Evolutionary conservation across 2,113 vertebrate genomes (phyloP), one percentile per base, ranked within the genome.

Genomic region (Podilymbus podiceps): DNA sequence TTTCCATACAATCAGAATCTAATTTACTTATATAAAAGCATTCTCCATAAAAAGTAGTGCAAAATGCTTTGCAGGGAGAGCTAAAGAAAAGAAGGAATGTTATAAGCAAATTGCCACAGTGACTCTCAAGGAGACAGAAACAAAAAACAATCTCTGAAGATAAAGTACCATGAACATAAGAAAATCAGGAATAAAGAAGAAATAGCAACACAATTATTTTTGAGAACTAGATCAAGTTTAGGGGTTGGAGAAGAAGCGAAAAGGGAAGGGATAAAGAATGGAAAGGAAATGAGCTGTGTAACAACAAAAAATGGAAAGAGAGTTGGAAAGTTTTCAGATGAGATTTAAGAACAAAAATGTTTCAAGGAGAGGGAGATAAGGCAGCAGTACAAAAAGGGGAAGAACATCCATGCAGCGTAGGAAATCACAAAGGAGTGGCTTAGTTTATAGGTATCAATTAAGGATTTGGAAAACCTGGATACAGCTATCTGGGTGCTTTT

Each of bases 11-110:
- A 87, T 85, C 46, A 42, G 46, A 92, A 88, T 77, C 50, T 71
- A 88, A 68, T 93, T 93, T 96, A 89, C 94, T 95, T 93, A 62
- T 85, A 94, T 76, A 88, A 95, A 95, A 89, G 10, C 47, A 77
- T 71, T 31, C 30, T 94, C 50, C 55, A 80, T 73, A 62, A 94
- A 89, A 97, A 89, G 74, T 79, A 63, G 38, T 31, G 24, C 40
- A 95, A 95, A 96, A 79, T 79, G 47, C 23, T 91, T 97, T 97
- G 67, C 91, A 89, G 84, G 80, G 84, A 92, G 69, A 89, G 46
- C 93, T 76, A 94, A 94, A 93, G 77, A 95, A 91, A 92, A 90
- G 40, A 72, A 73, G 42, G 53, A 82, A 62, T 88, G 59, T 93
- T 96, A 94, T 93, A 80, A 1, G 0, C 38, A 92, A 67, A 92